A percentile compares a stretch with the other conserved stretches of the same genome.
These are phyloP conservation scores for Drosophila barbarae DNA, from an alignment of 2,888 invertebrate species.

Conservation along the genomic window DNA sequence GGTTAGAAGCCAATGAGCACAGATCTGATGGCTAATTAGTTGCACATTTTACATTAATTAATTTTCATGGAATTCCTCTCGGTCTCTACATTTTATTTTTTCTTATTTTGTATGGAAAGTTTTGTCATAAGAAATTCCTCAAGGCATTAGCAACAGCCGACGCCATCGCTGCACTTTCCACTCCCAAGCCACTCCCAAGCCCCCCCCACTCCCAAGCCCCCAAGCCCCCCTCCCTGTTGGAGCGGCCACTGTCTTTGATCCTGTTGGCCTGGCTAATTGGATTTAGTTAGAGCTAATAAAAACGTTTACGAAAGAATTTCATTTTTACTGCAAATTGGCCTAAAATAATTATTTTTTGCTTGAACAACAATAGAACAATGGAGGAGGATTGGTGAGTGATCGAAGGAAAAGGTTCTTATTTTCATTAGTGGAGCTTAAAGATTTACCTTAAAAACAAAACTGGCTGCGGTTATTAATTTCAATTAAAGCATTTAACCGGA, in stretches of 20 bases:
- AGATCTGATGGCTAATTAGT: conserved; percentile 60
- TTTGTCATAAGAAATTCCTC: conserved; percentile 69
- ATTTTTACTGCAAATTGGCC: conserved; percentile 73
- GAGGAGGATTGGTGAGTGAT: neutral
- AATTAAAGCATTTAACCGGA: too few relatives aligned
- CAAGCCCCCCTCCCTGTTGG: too few relatives aligned
- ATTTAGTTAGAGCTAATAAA: conserved; percentile 69
- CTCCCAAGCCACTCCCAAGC: neutral
- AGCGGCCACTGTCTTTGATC: conserved; percentile 54
- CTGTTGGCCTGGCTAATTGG: conserved; percentile 65
- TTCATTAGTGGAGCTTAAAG: neutral
- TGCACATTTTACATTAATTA: conserved; percentile 75
- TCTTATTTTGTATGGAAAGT: conserved; percentile 45
- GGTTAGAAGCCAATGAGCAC: neutral
- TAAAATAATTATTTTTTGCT: conserved; percentile 67
- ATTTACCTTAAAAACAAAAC: neutral
- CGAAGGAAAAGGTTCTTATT: neutral
- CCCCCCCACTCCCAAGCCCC: too few relatives aligned
- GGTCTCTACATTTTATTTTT: neutral
- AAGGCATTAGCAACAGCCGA: conserved; percentile 70
- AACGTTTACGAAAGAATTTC: conserved; percentile 64
- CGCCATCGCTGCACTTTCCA: conserved; percentile 54
- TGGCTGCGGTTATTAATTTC: too few relatives aligned
- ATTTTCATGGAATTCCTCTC: conserved; percentile 60
- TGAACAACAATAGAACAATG: conserved; percentile 21